Evolutionary conservation across 2,113 vertebrate genomes (phyloP), one percentile per base, ranked within the genome.

Genomic region (Ceyx margarethae): DNA sequence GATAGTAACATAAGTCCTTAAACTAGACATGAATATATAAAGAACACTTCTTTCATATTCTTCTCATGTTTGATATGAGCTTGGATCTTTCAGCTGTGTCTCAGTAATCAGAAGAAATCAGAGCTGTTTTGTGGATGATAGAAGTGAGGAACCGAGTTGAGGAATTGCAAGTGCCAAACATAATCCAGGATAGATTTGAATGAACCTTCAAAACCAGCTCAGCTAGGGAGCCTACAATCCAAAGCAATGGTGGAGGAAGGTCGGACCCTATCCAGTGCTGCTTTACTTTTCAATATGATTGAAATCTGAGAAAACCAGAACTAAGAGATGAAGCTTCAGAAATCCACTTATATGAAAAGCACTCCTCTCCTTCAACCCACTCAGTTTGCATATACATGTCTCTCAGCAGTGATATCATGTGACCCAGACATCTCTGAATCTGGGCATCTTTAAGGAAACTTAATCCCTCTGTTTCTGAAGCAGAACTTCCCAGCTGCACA

Each of bases 41-140:
- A 72, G 28, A 84, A 2, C 5, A 60, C 77, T 85, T 85, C 18
- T 76, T 91, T 81, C 61, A 66, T 58, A 94, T 75, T 90, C 88
- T 79, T 11, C 35, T 90, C 69, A 29, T 50, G 53, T 84, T 89
- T 95, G 46, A 23, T 56, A 75, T 20, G 35, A 89, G 71, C 78
- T 82, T 50, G 64, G 64, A 85, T 80, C 80, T 89, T 94, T 91
- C 83, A 92, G 28, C 53, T 42, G 5, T 80, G 72, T 81, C 81
- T 87, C 60, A 53, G 69, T 69, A 93, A 93, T 87, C 81, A 91
- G 37, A 87, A 79, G 53, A 84, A 93, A 95, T 87, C 92, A 92
- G 68, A 83, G n/a, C 65, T 87, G 48, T 79, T 91, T 81, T 37
- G 15, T 77, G 69, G 53, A 75, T 84, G 75, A 85, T 5, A 80